A percentile compares a stretch with the other conserved stretches of the same genome.
phyloP scores from a whole-genome alignment of 2,888 invertebrate species.

The Omphaloscelis lunosa region DNA sequence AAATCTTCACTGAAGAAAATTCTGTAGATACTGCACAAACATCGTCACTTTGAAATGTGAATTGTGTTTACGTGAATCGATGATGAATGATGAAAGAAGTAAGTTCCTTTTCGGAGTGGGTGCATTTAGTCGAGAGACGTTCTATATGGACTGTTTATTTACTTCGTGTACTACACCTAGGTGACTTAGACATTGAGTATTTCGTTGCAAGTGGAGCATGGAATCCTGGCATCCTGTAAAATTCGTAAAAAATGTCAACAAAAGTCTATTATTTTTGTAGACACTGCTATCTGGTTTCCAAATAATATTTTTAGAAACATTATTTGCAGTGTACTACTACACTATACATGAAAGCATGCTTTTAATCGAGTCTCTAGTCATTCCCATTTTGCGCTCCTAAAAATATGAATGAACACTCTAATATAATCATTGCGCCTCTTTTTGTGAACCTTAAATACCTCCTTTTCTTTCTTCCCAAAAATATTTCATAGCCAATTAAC shows the following conservation, averaged over 20 bases:
- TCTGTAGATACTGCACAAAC: background rate
- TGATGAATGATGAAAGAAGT: slow-evolving; percentile 1
- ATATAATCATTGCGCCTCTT: background rate
- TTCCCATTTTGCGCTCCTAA: no score
- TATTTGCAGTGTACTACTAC: background rate
- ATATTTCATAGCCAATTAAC: background rate
- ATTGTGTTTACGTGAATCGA: background rate
- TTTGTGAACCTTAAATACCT: no score
- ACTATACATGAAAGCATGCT: no score
- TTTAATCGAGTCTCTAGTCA: background rate
- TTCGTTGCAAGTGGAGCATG: background rate
- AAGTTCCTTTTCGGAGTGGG: background rate
- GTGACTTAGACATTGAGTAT: no score
- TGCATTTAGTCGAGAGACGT: no score
- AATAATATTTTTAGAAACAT: background rate
- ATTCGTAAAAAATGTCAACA: no score
- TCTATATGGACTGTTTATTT: background rate
- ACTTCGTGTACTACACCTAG: background rate
- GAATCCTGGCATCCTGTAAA: no score
- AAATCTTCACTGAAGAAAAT: background rate
- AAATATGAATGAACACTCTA: background rate
- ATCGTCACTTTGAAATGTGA: slow-evolving; percentile 5
- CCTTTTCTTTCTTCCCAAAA: no score
- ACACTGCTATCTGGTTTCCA: background rate
- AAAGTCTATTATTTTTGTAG: background rate